Base-by-base conservation (phyloP, 2,888 invertebrate genomes). In the Cosmorhoe ocellata region DNA sequence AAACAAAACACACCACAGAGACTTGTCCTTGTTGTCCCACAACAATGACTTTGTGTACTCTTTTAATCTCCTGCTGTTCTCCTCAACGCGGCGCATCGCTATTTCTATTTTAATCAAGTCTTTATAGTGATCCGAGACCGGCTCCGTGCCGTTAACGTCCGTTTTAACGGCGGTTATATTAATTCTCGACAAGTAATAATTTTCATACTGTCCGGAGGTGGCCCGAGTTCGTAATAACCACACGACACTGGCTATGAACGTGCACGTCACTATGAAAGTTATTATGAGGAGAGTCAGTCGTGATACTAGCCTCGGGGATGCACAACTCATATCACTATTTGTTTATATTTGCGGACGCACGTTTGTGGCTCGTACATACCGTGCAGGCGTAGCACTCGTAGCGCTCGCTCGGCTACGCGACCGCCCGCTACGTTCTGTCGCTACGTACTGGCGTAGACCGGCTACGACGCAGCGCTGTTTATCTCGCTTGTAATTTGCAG, bases 311-410 rank as follows among this genome's bases (percentile, higher is more conserved):
- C 76, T 86, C 58, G 81, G 75, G 69, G 88, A 81, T 76, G 86
- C 76, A 86, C 89, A 85, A 86, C 89, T 90, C 89, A 90, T 90
- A 88, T 89, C 88, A 89, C 88, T 85, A 81, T 83, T 87, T 89
- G 88, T 86, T 87, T 84, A 74, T 81, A 79, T 87, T 85, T 79
- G 64, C 67, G 61, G 69, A 75, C 75, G 78, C 74, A 76, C 76
- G 72, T 69, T 71, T 65, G 64, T 71, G 71, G 69, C 68, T 76
- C 77, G 82, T 73, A 81, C 89, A 88, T 89, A 76, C 77, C 89
- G 89, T 80, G 79, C 70, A 69, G 71, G 69, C 74, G 81, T 79
- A 75, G 79, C 76, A 58, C 57, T 67, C 83, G 81, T 63, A 66
- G 59, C 63, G 77, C 79, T 79, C 42, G 46, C 76, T 79, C 81